Evolutionary conservation across 2,797 vertebrate genomes (phyloP), one percentile per base, ranked within the genome.

Genomic region (Halcyon badia): DNA sequence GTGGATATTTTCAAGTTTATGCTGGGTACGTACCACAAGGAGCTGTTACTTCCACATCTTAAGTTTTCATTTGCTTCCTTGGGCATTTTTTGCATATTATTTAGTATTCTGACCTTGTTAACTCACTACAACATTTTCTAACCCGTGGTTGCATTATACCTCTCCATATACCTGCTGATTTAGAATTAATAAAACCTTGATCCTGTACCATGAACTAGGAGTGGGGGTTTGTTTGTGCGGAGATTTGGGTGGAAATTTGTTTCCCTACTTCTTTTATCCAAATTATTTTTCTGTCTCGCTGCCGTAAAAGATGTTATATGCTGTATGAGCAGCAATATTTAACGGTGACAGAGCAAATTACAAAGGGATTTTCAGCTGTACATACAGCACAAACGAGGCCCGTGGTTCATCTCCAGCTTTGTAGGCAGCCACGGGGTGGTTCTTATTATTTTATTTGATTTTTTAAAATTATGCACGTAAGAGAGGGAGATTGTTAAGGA

Each of bases 261-360:
- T 86, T 80, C 83, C 70, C 11, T 41, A 26, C 33, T 76, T 86
- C 61, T 73, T 93, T 73, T 52, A 66, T 86, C 72, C 61, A 41
- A 48, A 56, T 78, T 89, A 54, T 58, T 80, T 89, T 65, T 62
- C 80, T n/a, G 31, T 57, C 44, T 94, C 41, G 5, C 24, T 8
- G 2, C 72, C 1, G 0, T 52, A 41, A 19, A 49, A 39, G 90
- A 75, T 48, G 62, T 25, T 73, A 9, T 18, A 46, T 62, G 54
- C 70, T 31, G 58, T 31, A 28, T 6, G 81, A 94, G 60, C 93
- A 42, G 83, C 31, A 76, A 72, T 61, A 81, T 87, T 94, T 90
- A 94, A 89, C 80, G 18, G 70, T 30, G 91, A 54, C 84, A 79
- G 83, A 92, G 83, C 78, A 87, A 92, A 95, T 96, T 90, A 92